A percentile compares a stretch with the other conserved stretches of the same genome.
Evolutionary conservation across 1,140 invertebrate genomes (phyloP).

Genomic region (Brachionus manjavacas): DNA sequence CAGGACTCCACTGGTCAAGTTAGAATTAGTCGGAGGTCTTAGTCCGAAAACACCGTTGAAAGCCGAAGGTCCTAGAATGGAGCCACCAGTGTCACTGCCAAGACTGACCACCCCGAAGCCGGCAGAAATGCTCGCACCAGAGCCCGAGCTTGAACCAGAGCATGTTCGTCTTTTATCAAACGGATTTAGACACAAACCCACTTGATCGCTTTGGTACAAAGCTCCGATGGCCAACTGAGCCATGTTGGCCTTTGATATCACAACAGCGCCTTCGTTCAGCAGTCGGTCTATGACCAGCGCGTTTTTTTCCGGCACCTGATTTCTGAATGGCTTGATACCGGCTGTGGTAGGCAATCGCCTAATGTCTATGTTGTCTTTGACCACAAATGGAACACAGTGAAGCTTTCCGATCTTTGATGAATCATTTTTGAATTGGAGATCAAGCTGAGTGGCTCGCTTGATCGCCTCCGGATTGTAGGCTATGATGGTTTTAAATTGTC

Average conservation of each 20-base stretch:
- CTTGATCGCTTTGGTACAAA: conserved; percentile 38
- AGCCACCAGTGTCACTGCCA: conserved; percentile 31
- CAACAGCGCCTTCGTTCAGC: conserved; percentile 9
- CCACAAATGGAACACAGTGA: conserved; percentile 37
- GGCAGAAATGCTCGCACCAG: conserved; percentile 8
- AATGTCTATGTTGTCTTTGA: conserved; percentile 41
- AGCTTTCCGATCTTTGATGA: not conserved
- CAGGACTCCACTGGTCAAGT: not conserved
- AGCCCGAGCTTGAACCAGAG: conserved; percentile 9
- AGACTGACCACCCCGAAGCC: conserved; percentile 6
- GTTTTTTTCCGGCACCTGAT: conserved; percentile 3
- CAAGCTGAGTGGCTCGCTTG: not conserved
- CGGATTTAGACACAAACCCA: conserved; percentile 23
- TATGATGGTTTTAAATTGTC: conserved; percentile 6
- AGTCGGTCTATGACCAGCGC: conserved; percentile 19
- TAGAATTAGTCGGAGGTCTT: not conserved
- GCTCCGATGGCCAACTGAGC: conserved; percentile 27
- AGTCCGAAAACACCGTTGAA: conserved; percentile 17
- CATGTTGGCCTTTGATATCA: conserved; percentile 20
- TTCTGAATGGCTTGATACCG: not conserved
- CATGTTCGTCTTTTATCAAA: conserved; percentile 22
- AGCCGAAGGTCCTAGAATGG: not conserved
- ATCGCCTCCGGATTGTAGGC: conserved; percentile 3
- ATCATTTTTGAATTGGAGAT: not conserved
- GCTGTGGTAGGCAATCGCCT: conserved; percentile 14